Evolutionary conservation across 2,113 vertebrate genomes (phyloP).

Genomic region (human (Homo sapiens)): DNA sequence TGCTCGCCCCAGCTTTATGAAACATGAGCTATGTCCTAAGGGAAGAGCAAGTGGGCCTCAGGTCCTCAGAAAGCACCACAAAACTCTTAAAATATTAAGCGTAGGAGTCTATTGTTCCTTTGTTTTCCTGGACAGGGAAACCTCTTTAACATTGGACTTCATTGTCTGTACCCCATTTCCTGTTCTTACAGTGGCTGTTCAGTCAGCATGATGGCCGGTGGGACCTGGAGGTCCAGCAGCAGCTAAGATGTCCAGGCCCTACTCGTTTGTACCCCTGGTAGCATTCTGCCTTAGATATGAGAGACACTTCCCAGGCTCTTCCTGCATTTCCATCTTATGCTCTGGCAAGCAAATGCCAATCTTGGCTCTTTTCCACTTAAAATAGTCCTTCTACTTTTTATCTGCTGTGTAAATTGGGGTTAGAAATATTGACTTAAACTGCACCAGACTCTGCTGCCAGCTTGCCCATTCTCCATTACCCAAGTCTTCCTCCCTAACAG

Average conservation of each 20-base stretch:
- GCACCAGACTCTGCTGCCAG: not conserved
- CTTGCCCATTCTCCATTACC: not conserved
- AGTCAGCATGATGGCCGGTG: not conserved
- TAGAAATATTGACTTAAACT: not conserved
- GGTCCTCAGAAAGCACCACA: not conserved
- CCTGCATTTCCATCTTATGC: not conserved
- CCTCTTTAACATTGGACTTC: not conserved
- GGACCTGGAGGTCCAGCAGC: not conserved
- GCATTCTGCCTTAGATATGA: not conserved
- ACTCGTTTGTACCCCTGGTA: not conserved
- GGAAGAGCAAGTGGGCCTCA: not conserved
- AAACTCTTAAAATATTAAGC: not conserved
- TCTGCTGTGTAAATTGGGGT: not conserved
- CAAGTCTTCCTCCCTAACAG: not conserved
- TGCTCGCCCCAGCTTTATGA: not conserved
- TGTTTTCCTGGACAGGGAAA: not conserved
- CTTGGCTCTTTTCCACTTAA: not conserved
- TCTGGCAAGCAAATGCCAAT: not conserved
- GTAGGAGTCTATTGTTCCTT: not conserved
- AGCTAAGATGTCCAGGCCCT: not conserved
- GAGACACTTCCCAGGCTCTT: not conserved
- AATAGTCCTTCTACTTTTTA: not conserved
- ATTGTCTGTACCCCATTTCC: slow-evolving; percentile 1
- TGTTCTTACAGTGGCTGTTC: not conserved
- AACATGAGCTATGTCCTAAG: not conserved